Evolutionary conservation across 2,797 vertebrate species (phyloP).

Genomic region (Dendrocincla fuliginosa): DNA sequence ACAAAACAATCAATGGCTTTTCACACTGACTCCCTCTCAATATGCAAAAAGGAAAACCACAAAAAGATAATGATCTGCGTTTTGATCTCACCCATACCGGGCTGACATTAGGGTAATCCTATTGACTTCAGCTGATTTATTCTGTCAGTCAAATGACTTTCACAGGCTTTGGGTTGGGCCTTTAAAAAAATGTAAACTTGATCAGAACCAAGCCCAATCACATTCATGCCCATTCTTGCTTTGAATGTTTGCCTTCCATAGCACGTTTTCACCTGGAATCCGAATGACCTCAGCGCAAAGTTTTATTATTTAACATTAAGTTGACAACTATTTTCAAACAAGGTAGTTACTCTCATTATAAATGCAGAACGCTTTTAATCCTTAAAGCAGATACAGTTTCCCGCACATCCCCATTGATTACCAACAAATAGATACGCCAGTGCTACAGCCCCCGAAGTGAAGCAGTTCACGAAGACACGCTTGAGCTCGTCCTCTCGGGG

Average conservation of each 20-base stretch:
- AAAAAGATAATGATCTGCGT: constrained; percentile 45
- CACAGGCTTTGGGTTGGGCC: constrained; percentile 35
- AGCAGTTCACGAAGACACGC: background rate
- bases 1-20: constrained; percentile 42
- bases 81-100: background rate
- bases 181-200: constrained; percentile 54
- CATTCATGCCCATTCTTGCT: constrained; percentile 59
- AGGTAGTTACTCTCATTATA: background rate
- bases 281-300: background rate
- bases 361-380: background rate
- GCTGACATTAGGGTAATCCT: constrained; percentile 18
- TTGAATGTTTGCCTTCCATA: constrained; percentile 16
- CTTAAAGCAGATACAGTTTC: background rate
- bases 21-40: background rate
- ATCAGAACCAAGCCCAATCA: constrained; percentile 50
- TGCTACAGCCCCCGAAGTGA: background rate
- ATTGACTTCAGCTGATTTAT: constrained; percentile 29
- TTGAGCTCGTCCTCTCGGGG: background rate
- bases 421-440: background rate
- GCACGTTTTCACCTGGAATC: background rate
- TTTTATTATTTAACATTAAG: background rate
- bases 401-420: background rate
- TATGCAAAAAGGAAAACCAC: constrained; percentile 44
- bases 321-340: background rate
- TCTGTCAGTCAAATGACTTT: constrained; percentile 5